Evolutionary conservation across 2,888 invertebrate species (phyloP), one percentile per base, ranked within the genome.

Genomic region (Drosophila atroscutellata): DNA sequence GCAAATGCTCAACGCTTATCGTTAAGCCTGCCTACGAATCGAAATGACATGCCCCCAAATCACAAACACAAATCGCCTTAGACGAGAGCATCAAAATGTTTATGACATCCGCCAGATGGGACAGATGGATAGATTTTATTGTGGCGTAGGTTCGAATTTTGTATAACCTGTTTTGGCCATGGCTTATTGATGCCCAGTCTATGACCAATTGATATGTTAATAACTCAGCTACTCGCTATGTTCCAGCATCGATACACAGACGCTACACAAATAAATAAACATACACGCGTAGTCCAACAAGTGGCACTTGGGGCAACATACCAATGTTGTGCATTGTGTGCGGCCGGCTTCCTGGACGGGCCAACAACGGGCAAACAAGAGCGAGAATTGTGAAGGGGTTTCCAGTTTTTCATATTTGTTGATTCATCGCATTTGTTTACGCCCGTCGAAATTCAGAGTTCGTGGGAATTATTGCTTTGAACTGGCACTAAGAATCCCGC

Each of bases 381-480:
- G 20, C 37, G 24, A 39, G 32, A 28, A 37, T 11, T n/a, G 20
- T 20, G 39, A 58, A 61, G 30, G 36, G 47, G 47, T 73, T 60
- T 55, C 52, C 26, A 39, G 42, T 42, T 49, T 50, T 64, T 66
- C 63, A 72, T 74, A 62, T 74, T 77, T 75, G 81, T 77, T 72
- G 77, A 71, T 79, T 84, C 66, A 64, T 62, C 72, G 42, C 18
- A 63, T 65, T 76, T 81, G 68, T 66, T 70, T 77, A 68, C 47
- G 77, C 64, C 67, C 47, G 20, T 63, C 50, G 54, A 61, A 24
- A 52, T 45, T 55, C 42, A 39, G 37, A 69, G 61, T 52, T 84
- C 90, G 89, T 91, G 91, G 82, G 89, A 90, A 91, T 57, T 73
- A 73, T 24, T 20, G 24, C 45, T 24, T 45, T 45, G 2, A 45